Conservation (phyloP, 1,140 invertebrate genomes). For the Temnothorax nylanderi region DNA sequence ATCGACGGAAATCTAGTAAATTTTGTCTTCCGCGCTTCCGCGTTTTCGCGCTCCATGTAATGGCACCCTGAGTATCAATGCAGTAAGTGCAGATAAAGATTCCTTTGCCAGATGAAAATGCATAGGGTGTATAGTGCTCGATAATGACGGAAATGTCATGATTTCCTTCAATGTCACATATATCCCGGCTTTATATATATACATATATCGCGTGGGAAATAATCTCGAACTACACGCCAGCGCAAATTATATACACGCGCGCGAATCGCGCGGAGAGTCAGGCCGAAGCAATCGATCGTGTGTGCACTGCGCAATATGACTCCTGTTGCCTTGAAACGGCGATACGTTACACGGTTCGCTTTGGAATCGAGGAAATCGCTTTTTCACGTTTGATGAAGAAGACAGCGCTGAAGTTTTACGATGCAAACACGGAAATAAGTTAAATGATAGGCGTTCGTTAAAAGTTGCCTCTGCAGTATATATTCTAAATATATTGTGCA, state of each 20-base stretch:
- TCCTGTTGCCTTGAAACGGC: conserved; percentile 16
- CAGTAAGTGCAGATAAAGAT: conserved; percentile 6
- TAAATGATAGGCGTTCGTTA: background rate
- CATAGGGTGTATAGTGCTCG: background rate
- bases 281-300: conserved; percentile 26
- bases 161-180: conserved; percentile 3
- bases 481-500: background rate
- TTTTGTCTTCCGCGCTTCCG: too few relatives aligned
- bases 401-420: background rate
- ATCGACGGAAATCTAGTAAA: too few relatives aligned
- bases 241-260: conserved; percentile 18
- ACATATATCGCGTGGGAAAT: background rate
- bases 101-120: background rate
- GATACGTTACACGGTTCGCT: background rate
- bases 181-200: background rate
- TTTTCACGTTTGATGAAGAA: background rate
- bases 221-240: background rate
- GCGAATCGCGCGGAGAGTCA: background rate
- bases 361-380: background rate
- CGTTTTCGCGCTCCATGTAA: too few relatives aligned
- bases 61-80: background rate
- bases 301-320: conserved; percentile 28
- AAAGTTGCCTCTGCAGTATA: background rate
- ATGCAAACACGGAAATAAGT: background rate
- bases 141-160: conserved; percentile 13